These are phyloP conservation scores for Cnemophilus loriae DNA, from an alignment of 2,113 vertebrate species.

Conservation along the genomic window DNA sequence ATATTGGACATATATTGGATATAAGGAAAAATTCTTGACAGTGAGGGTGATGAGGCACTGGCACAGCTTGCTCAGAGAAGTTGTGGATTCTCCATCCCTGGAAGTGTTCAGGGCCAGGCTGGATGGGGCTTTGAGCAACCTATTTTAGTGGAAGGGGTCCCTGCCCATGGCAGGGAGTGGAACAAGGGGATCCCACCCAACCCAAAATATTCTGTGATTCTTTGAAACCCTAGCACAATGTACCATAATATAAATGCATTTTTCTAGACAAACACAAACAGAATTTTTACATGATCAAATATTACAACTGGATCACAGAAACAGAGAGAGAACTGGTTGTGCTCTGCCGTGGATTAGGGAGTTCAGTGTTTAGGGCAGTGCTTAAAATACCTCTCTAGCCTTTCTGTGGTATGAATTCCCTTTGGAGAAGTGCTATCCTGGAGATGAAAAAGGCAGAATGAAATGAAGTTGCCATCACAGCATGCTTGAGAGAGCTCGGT, in stretches of 20 bases:
- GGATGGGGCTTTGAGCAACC: rapidly evolving
- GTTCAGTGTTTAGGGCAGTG: neutral
- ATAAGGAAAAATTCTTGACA: neutral
- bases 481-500: neutral
- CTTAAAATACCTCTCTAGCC: neutral
- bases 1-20: neutral
- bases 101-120: rapidly evolving
- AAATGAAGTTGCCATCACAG: neutral
- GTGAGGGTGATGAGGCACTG: rapidly evolving
- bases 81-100: rapidly evolving
- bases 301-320: neutral
- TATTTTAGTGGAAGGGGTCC: rapidly evolving
- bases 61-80: neutral
- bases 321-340: neutral
- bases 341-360: neutral
- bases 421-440: neutral
- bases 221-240: neutral
- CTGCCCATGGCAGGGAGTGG: rapidly evolving
- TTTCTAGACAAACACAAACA: neutral
- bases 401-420: neutral
- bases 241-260: neutral
- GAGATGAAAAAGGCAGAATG: neutral
- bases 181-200: neutral
- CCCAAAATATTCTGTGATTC: neutral
- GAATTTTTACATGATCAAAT: neutral